These are phyloP conservation scores for Hoplodrina ambigua DNA, from an alignment of 2,888 invertebrate genomes.

Conservation along the genomic window DNA sequence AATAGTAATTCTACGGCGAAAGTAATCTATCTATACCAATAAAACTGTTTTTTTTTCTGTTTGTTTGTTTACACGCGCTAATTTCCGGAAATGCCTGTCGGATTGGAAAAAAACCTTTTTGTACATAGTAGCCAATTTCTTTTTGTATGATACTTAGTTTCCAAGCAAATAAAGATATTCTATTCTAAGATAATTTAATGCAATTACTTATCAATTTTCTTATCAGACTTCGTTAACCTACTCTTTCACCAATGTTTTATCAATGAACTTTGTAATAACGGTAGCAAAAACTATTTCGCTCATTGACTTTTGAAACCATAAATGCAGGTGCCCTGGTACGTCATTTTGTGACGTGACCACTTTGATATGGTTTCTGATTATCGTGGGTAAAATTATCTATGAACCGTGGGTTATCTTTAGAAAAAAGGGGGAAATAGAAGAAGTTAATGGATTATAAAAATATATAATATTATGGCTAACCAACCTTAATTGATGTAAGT, in stretches of 20 bases:
- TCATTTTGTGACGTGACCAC: slow-evolving; percentile 6
- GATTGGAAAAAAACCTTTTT: too few species aligned
- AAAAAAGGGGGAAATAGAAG: slow-evolving; percentile 16
- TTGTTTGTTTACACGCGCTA: too few species aligned
- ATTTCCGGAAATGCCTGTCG: too few species aligned
- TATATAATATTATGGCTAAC: slow-evolving; percentile 7
- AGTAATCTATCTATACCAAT: too few species aligned
- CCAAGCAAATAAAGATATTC: too few species aligned
- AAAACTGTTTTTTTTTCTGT: too few species aligned
- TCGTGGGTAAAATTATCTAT: slow-evolving; percentile 16
- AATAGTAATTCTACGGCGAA: too few species aligned
- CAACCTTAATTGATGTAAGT: slow-evolving; percentile 7
- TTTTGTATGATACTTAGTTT: too few species aligned
- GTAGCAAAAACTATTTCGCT: slow-evolving; percentile 17
- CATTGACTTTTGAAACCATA: slow-evolving; percentile 15
- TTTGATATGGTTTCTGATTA: slow-evolving; percentile 4
- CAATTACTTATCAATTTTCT: slow-evolving; percentile 13
- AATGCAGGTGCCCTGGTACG: slow-evolving; percentile 43
- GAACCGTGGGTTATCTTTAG: neutral
- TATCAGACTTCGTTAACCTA: slow-evolving; percentile 8
- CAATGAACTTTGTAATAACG: slow-evolving; percentile 37
- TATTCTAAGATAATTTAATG: slow-evolving; percentile 16
- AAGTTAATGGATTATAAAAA: slow-evolving; percentile 14
- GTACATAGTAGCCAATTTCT: too few species aligned
- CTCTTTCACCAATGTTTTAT: slow-evolving; percentile 28